Percentiles rank a stretch among this genome's conserved stretches.
Evolutionary conservation across 2,797 vertebrate species (phyloP).

Genomic region (Propithecus perrieri): DNA sequence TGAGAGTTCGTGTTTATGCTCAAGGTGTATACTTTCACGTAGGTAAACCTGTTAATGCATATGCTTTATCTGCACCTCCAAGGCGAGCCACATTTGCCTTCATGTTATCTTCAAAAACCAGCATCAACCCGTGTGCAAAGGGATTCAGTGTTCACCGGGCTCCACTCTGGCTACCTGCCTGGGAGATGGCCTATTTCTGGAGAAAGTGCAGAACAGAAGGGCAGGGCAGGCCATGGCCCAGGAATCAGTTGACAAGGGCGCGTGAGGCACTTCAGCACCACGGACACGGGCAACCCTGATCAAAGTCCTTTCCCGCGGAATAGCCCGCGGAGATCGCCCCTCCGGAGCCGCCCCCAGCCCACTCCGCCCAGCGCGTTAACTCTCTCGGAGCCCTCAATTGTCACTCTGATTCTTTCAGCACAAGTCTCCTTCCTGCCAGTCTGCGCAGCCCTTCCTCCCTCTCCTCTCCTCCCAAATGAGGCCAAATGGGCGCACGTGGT

Average conservation of each 20-base stretch:
- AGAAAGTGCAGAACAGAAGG: neutral
- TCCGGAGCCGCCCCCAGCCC: neutral
- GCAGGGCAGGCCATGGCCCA: neutral
- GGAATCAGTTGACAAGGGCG: neutral
- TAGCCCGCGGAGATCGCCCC: neutral
- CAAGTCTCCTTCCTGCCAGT: neutral
- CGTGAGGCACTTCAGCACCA: constrained; percentile 65
- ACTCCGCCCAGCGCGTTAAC: neutral
- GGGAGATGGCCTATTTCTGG: neutral
- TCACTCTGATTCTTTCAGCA: neutral
- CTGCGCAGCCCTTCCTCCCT: neutral
- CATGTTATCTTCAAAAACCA: neutral
- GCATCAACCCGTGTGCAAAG: neutral
- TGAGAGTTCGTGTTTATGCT: neutral
- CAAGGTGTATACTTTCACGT: neutral
- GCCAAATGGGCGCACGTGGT: neutral
- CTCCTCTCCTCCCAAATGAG: neutral
- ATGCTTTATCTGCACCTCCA: neutral
- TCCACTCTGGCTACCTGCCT: neutral
- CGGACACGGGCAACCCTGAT: constrained; percentile 53
- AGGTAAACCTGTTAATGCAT: neutral
- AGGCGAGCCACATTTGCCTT: neutral
- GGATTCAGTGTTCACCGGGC: neutral
- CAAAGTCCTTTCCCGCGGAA: neutral
- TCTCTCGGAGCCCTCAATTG: neutral